Conservation (phyloP, 2,113 vertebrate species). For the Peromyscus maniculatus region DNA sequence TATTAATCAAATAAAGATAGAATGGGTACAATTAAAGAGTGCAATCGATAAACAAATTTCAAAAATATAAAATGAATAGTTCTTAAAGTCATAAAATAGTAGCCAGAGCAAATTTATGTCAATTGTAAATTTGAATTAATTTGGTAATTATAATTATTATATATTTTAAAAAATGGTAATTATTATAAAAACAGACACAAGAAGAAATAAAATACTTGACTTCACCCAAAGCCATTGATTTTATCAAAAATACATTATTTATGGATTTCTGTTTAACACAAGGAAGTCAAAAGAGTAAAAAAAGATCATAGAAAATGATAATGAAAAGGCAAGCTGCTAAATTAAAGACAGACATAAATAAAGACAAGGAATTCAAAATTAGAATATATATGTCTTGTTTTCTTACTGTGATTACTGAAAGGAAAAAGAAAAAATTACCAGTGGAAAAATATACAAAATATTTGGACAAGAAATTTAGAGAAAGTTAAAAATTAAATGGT, state of each 20-base stretch:
- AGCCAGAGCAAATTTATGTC: neutral
- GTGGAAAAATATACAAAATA: neutral
- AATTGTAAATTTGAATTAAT: neutral
- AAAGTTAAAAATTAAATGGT: neutral
- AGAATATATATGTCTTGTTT: neutral
- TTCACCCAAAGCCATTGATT: neutral
- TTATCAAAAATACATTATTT: neutral
- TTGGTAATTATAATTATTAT: neutral
- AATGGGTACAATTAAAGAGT: neutral
- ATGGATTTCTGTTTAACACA: constrained; percentile 22
- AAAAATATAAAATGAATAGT: neutral
- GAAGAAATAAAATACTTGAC: neutral
- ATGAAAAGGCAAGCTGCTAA: neutral
- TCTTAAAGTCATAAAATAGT: neutral
- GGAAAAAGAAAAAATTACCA: neutral
- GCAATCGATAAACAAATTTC: neutral
- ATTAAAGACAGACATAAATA: neutral
- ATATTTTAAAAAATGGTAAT: neutral
- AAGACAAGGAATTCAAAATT: neutral
- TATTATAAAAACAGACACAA: neutral
- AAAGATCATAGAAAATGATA: neutral
- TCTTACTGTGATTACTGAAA: neutral
- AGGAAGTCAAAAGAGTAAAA: neutral
- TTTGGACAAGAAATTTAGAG: constrained; percentile 7
- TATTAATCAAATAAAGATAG: neutral